Evolutionary conservation across 2,797 vertebrate genomes (phyloP).

Genomic region (Coreius guichenoti): DNA sequence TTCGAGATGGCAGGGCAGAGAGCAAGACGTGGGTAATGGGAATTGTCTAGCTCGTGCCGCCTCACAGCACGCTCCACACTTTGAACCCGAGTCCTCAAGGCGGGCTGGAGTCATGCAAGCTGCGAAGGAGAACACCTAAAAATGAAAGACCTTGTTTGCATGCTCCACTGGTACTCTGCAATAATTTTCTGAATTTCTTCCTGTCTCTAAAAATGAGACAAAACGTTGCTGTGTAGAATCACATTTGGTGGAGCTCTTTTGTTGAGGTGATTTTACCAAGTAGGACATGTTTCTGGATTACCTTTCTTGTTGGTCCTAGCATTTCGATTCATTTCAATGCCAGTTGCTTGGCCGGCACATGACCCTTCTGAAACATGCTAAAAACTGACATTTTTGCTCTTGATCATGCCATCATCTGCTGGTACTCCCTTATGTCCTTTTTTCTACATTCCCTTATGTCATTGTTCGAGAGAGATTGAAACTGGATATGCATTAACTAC

Average conservation of each 20-base stretch:
- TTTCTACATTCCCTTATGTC: background rate
- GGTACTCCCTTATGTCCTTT: background rate
- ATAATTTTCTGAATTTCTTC: background rate
- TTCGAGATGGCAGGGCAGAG: constrained; percentile 64
- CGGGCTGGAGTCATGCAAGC: constrained; percentile 50
- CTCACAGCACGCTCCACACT: constrained; percentile 55
- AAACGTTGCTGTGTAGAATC: background rate
- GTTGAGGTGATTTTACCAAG: background rate
- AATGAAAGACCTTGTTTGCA: constrained; percentile 61
- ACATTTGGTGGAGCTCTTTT: background rate
- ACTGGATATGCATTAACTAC: background rate
- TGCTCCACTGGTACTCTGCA: background rate
- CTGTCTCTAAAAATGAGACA: background rate
- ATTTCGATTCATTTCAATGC: background rate
- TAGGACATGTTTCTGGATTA: constrained; percentile 4
- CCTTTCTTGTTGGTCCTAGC: background rate
- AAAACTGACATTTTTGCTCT: background rate
- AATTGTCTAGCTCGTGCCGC: constrained; percentile 67
- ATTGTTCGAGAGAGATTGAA: background rate
- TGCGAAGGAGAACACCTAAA: constrained; percentile 49
- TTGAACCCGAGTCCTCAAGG: constrained; percentile 66
- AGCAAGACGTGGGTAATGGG: constrained; percentile 74
- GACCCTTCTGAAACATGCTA: background rate
- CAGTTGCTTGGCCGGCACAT: background rate
- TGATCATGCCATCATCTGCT: background rate